Conservation (phyloP, 2,113 vertebrate genomes). For the Furnarius figulus region DNA sequence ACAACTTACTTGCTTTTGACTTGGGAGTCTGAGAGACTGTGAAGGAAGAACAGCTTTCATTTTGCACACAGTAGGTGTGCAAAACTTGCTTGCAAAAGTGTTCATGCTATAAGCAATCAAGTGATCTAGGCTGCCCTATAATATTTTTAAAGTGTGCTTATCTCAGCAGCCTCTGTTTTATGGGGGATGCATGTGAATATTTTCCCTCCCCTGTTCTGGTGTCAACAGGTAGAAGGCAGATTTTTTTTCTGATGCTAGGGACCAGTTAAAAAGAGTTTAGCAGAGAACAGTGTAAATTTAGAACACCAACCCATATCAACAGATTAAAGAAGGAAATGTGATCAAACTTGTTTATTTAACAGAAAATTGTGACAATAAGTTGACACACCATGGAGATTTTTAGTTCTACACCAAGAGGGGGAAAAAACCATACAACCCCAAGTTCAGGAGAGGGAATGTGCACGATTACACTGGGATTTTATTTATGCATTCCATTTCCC, state of each 20-base stretch:
- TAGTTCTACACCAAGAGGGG: neutral
- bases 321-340: conserved; percentile 36
- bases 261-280: conserved; percentile 10
- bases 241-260: neutral
- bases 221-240: conserved; percentile 11
- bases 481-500: conserved; percentile 10
- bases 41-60: conserved; percentile 21
- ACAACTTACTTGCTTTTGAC: neutral
- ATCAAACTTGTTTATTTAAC: conserved; percentile 41
- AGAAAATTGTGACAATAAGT: conserved; percentile 29
- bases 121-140: neutral
- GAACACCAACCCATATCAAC: conserved; percentile 9
- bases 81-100: neutral
- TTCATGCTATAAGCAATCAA: neutral
- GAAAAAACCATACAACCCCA: neutral
- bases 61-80: neutral
- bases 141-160: neutral
- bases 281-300: conserved; percentile 14
- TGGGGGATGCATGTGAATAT: neutral
- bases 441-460: neutral
- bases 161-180: neutral
- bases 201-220: neutral
- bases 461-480: neutral
- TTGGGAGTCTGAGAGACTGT: neutral
- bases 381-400: conserved; percentile 32